phyloP scores from a whole-genome alignment of 2,888 invertebrate genomes.

The Camponotus fellah region DNA sequence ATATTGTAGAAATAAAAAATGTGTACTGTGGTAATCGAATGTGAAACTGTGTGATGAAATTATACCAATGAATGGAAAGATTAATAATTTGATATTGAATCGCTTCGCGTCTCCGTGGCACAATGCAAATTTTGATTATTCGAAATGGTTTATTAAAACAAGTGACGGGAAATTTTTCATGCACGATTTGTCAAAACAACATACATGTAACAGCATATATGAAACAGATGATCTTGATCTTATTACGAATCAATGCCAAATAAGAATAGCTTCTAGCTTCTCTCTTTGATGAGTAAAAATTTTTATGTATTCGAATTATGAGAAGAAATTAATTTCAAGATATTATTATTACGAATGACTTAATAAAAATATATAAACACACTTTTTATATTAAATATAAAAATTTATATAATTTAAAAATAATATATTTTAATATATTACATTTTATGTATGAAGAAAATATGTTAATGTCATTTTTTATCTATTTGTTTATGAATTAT shows the following conservation, averaged over 20 bases:
- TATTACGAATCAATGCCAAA: slow-evolving; percentile 36
- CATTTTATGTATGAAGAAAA: background rate
- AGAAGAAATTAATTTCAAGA: background rate
- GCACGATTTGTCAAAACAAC: slow-evolving; percentile 54
- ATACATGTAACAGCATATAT: background rate
- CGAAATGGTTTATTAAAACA: slow-evolving; percentile 41
- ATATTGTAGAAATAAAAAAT: background rate
- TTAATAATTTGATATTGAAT: slow-evolving; percentile 45
- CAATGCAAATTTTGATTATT: slow-evolving; percentile 8
- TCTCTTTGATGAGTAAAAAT: background rate
- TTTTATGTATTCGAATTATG: background rate
- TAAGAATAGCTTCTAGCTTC: slow-evolving; percentile 5
- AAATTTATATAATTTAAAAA: background rate
- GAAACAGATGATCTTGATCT: slow-evolving; percentile 11
- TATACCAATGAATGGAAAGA: slow-evolving; percentile 23
- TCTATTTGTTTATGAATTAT: background rate
- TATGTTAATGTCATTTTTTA: background rate
- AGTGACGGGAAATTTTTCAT: slow-evolving; percentile 32
- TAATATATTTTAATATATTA: background rate
- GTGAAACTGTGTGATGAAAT: slow-evolving; percentile 22
- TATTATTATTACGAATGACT: background rate
- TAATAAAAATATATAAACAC: background rate
- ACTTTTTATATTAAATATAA: background rate
- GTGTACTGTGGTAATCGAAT: slow-evolving; percentile 7
- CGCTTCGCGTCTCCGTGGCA: background rate